Conservation (phyloP, 2,888 invertebrate species). For the Celastrina argiolus region DNA sequence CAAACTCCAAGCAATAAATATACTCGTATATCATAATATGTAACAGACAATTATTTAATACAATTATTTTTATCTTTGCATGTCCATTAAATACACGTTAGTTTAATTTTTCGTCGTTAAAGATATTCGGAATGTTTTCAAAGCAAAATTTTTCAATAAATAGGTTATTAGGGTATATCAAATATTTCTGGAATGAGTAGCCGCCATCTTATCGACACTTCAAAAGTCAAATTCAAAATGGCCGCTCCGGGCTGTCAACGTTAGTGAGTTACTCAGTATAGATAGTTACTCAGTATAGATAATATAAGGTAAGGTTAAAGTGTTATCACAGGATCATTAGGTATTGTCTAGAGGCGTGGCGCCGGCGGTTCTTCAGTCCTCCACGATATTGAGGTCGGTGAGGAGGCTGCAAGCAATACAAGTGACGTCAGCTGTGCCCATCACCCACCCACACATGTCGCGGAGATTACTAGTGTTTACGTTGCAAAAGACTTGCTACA, state of each 20-base stretch:
- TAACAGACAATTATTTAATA: too few relatives aligned
- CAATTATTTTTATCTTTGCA: too few relatives aligned
- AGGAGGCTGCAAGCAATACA: conserved; percentile 72
- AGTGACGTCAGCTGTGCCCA: conserved; percentile 42
- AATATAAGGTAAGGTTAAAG: background rate
- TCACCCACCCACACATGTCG: conserved; percentile 30
- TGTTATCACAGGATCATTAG: conserved; percentile 16
- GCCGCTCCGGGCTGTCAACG: background rate
- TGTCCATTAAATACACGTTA: too few relatives aligned
- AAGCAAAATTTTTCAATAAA: background rate
- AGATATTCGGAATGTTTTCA: background rate
- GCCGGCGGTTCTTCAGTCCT: conserved; percentile 55
- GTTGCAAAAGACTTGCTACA: background rate
- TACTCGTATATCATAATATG: too few relatives aligned
- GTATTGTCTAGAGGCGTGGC: conserved; percentile 20
- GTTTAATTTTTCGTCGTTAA: background rate
- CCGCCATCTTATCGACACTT: background rate
- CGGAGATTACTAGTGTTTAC: conserved; percentile 21
- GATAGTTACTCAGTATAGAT: background rate
- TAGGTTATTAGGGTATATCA: background rate
- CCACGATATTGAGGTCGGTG: conserved; percentile 73
- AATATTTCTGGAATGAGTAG: background rate
- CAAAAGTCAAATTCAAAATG: conserved; percentile 6
- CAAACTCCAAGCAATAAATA: too few relatives aligned
- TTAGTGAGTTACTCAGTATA: background rate